phyloP scores from a whole-genome alignment of 2,888 invertebrate species.

The Chaetoderma sp. region DNA sequence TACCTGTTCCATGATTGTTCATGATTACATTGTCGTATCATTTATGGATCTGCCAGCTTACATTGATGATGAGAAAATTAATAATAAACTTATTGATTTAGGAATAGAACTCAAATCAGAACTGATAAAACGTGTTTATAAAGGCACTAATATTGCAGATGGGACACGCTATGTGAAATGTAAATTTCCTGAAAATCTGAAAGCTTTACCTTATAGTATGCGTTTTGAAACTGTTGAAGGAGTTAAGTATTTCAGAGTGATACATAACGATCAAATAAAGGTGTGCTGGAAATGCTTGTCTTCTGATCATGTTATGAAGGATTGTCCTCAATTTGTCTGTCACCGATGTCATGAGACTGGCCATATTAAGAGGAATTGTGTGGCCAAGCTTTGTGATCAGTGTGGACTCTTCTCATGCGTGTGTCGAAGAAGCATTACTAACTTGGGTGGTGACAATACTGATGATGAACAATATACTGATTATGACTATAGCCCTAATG shows the following conservation, averaged over 20 bases:
- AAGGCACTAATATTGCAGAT: background rate
- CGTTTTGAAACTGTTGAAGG: background rate
- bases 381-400: background rate
- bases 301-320: background rate
- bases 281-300: background rate
- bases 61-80: background rate
- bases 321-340: background rate
- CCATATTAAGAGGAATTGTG: background rate
- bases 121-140: background rate
- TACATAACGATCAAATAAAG: background rate
- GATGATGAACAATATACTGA: too few relatives aligned
- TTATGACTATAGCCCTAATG: too few relatives aligned
- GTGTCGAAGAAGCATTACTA: too few relatives aligned
- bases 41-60: conserved; percentile 2
- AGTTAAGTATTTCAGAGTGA: background rate
- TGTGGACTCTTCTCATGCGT: too few relatives aligned
- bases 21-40: too few relatives aligned
- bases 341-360: background rate
- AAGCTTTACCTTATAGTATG: background rate
- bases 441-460: too few relatives aligned
- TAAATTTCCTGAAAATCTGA: background rate
- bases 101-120: background rate
- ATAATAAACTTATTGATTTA: background rate
- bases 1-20: too few relatives aligned
- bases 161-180: background rate